Evolutionary conservation across 2,797 vertebrate genomes (phyloP), one percentile per base, ranked within the genome.

Genomic region (Epinephelus awoara): DNA sequence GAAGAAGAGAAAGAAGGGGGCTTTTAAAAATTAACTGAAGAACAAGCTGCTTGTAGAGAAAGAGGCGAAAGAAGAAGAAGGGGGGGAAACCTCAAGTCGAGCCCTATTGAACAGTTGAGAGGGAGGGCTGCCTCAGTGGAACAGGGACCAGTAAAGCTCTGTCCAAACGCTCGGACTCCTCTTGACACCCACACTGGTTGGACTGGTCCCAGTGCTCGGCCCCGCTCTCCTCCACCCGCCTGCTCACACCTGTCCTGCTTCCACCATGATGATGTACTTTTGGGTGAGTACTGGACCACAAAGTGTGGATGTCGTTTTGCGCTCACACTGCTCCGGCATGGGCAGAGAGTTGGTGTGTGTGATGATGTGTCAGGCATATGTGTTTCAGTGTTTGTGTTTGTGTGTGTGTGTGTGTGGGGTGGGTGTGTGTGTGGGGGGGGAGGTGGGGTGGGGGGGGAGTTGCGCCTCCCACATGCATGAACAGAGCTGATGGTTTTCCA

Each of bases 231-330:
- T 80, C 75, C 86, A 72, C 54, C 77, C 86, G 74, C 54, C 84
- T 29, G 77, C 85, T 75, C 75, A 62, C 85, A 67, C 77, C 86
- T 57, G 83, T 61, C 86, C 85, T 27, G 47, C 66, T 29, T 86
- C 88, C 83, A 87, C 90, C 88, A 95, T 94, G 93, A 95, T 95
- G 95, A 95, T 95, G 95, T 95, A 95, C 92, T 95, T 94, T 83
- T 95, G 95, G 95, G 94, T 95, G 89, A 95, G 95, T 95, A 85
- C 54, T 1, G 58, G 46, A 65, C 64, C 82, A 17, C 65, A 2
- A 38, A 68, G 76, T 51, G 77, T 59, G 77, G 80, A 29, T 69
- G 51, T 65, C n/a, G 65, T n/a, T 15, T 13, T 47, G 12, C n/a
- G 34, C 61, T 77, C 50, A 46, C 6, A 1, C 68, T 21, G 8